Conservation (phyloP, 2,888 invertebrate species). For the Lasioglossum lativentre region DNA sequence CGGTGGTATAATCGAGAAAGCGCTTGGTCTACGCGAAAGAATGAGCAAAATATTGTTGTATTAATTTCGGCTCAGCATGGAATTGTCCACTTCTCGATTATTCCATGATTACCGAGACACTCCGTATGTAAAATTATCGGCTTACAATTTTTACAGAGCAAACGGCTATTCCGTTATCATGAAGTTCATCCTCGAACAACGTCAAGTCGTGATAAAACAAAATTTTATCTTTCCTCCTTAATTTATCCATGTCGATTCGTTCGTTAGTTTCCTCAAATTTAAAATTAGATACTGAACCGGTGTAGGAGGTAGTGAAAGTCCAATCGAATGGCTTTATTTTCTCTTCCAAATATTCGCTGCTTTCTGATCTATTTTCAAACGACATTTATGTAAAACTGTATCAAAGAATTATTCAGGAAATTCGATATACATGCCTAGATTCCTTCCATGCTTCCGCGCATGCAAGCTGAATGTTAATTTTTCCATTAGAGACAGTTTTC, state of each 20-base stretch:
- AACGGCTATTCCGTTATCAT: constrained; percentile 98
- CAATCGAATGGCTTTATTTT: constrained; percentile 97
- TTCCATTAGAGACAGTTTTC: constrained; percentile 90
- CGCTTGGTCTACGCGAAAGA: neutral
- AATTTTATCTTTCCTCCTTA: constrained; percentile 96
- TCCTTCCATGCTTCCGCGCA: constrained; percentile 97
- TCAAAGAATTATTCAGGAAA: neutral
- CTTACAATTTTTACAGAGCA: constrained; percentile 97
- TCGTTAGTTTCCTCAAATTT: constrained; percentile 88
- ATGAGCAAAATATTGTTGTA: neutral
- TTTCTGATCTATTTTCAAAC: constrained; percentile 87
- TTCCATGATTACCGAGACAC: neutral
- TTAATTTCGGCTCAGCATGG: neutral
- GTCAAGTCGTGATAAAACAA: constrained; percentile 97
- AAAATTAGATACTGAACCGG: constrained; percentile 90
- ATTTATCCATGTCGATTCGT: constrained; percentile 93
- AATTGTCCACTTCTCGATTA: neutral
- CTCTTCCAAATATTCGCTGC: constrained; percentile 87
- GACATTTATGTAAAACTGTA: neutral
- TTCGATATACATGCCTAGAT: constrained; percentile 88
- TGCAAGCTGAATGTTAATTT: constrained; percentile 92
- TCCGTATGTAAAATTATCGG: constrained; percentile 60
- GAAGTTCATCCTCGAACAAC: constrained; percentile 98
- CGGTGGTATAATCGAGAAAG: neutral
- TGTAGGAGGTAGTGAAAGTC: constrained; percentile 98